Evolutionary conservation across 2,797 vertebrate genomes (phyloP), one percentile per base, ranked within the genome.

Genomic region (Enteromius trimaculatus): DNA sequence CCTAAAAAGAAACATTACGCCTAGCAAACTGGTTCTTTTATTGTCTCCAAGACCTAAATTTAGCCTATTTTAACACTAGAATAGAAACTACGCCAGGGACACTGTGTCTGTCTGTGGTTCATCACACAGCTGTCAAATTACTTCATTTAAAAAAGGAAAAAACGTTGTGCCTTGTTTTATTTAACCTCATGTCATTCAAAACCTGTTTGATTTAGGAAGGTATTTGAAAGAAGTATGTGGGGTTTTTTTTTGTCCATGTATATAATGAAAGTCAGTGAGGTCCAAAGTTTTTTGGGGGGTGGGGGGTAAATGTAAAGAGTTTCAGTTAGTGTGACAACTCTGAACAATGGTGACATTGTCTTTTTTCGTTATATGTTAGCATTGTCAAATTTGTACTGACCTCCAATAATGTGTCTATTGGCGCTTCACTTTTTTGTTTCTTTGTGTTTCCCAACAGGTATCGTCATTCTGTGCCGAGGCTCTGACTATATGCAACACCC

Each of bases 401-500:
- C 31, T 42, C n/a, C 2, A 31, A 17, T 8, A 34, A 31, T 62
- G 19, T 62, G 26, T 23, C 44, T 21, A 17, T 37, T n/a, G 11
- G 23, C 47, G 10, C 19, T 75, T 58, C 13, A 29, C 29, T 31
- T 21, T 19, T 66, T 51, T 26, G 11, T 29, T 1, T 7, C 0
- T 64, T 31, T 84, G 14, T 60, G 29, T 62, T 4, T 23, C 0
- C 4, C 71, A 72, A 26, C 82, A 97, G 97, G 96, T 98, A 8
- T 96, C 97, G 0, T 92, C 95, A 1, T 96, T 97, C 90, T 98
- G 97, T 39, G 82, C 91, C 0, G 96, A 98, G 89, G 96, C 97
- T 0, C 84, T 97, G 84, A 95, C 95, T 39, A 88, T 96, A 85
- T 97, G 96, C 85, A 96, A 95, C 76, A 89, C 95, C 34, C 88